These are phyloP conservation scores for Caenorhabditis japonica DNA, from an alignment of 2,888 invertebrate genomes.

Conservation along the genomic window DNA sequence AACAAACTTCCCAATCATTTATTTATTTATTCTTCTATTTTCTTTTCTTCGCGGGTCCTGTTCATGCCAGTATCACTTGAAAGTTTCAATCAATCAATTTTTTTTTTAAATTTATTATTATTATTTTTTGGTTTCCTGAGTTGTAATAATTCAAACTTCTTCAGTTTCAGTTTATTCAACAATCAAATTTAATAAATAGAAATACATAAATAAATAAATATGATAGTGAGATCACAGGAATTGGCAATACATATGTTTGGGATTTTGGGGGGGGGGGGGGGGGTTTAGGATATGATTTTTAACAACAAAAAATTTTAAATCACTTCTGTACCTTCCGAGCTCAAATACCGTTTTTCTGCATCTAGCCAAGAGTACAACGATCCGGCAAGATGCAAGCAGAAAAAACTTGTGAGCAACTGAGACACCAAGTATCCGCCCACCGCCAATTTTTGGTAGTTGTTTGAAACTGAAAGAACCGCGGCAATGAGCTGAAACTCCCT, in stretches of 20 bases:
- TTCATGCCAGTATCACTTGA: constrained; percentile 51
- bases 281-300: no score
- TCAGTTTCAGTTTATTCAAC: no score
- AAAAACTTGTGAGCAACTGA: constrained; percentile 27
- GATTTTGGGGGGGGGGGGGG: no score
- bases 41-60: constrained; percentile 26
- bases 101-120: not conserved
- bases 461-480: constrained; percentile 4
- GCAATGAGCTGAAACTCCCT: not conserved
- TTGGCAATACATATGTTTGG: no score
- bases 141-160: no score
- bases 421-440: constrained; percentile 23
- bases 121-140: no score
- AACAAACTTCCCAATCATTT: no score
- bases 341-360: constrained; percentile 43
- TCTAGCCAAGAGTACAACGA: constrained; percentile 39
- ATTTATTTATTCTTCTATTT: not conserved
- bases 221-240: no score
- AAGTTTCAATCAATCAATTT: constrained; percentile 16
- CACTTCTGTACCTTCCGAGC: constrained; percentile 49
- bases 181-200: not conserved
- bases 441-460: constrained; percentile 7
- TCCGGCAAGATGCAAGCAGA: constrained; percentile 45
- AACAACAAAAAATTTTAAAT: constrained; percentile 6
- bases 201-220: not conserved